These are phyloP conservation scores for Andrena bucephala DNA, from an alignment of 2,888 invertebrate species.

Conservation along the genomic window DNA sequence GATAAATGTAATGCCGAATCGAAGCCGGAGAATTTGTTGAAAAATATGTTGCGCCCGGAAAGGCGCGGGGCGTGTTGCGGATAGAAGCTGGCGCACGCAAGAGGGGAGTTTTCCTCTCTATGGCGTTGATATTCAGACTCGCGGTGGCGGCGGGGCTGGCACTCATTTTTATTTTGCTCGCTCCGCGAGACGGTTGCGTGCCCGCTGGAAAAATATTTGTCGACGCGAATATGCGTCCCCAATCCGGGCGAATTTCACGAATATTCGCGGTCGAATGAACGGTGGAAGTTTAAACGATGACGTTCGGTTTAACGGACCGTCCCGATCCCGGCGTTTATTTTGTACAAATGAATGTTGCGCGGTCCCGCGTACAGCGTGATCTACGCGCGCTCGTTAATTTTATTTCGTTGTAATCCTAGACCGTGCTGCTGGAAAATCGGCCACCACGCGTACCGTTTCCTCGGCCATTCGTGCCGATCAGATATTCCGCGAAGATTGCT, in stretches of 20 bases:
- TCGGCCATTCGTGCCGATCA: slow-evolving; percentile 7
- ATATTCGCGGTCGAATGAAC: slow-evolving; percentile 59
- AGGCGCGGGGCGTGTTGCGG: neutral
- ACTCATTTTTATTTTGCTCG: neutral
- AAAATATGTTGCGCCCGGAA: neutral
- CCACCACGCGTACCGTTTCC: neutral
- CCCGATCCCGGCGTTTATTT: slow-evolving; percentile 35
- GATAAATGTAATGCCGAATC: neutral
- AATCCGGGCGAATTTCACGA: slow-evolving; percentile 56
- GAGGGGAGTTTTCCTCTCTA: slow-evolving; percentile 12
- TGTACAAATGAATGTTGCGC: slow-evolving; percentile 44
- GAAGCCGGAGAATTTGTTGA: neutral
- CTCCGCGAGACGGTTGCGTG: slow-evolving; percentile 8
- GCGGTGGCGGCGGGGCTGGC: neutral
- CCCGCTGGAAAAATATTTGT: slow-evolving; percentile 56
- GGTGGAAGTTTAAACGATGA: slow-evolving; percentile 51
- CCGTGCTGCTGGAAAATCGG: neutral
- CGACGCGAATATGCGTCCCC: slow-evolving; percentile 40
- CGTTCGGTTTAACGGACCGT: slow-evolving; percentile 45
- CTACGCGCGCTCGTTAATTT: slow-evolving; percentile 48
- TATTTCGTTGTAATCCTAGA: slow-evolving; percentile 32
- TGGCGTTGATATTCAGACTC: slow-evolving; percentile 24
- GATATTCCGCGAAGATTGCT: neutral
- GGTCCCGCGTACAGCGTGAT: slow-evolving; percentile 44
- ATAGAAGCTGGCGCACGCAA: neutral